These are phyloP conservation scores for Hystrix cristata DNA, from an alignment of 2,113 vertebrate genomes.

Conservation along the genomic window DNA sequence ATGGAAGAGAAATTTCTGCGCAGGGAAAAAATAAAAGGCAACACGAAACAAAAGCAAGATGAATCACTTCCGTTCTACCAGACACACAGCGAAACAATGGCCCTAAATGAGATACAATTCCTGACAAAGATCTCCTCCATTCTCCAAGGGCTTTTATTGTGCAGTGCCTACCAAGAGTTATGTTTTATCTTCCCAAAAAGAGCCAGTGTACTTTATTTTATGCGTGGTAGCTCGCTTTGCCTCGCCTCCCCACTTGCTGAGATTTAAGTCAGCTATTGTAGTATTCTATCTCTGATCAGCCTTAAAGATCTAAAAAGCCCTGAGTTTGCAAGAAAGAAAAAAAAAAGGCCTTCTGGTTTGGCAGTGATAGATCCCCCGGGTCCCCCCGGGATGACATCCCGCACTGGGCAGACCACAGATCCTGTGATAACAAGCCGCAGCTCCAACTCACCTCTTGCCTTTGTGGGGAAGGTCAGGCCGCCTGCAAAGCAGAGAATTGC, in stretches of 20 bases:
- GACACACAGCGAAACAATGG: conserved; percentile 85
- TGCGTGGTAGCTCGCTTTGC: conserved; percentile 61
- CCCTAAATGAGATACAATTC: conserved; percentile 87
- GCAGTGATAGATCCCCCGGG: conserved; percentile 82
- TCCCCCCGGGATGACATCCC: conserved; percentile 79
- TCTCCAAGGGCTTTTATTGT: conserved; percentile 85
- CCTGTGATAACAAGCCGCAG: conserved; percentile 77
- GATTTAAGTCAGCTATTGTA: conserved; percentile 86
- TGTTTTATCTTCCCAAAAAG: conserved; percentile 84
- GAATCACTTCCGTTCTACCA: conserved; percentile 83
- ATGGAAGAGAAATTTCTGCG: conserved; percentile 80
- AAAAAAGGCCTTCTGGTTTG: conserved; percentile 68
- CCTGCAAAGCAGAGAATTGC: conserved; percentile 42
- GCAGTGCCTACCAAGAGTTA: conserved; percentile 71
- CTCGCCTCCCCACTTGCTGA: conserved; percentile 81
- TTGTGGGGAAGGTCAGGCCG: conserved; percentile 77
- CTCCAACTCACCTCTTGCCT: conserved; percentile 70
- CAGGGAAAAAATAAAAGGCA: conserved; percentile 44
- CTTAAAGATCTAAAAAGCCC: conserved; percentile 87
- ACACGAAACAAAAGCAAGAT: conserved; percentile 77
- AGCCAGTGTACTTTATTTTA: conserved; percentile 83
- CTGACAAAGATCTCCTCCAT: conserved; percentile 87
- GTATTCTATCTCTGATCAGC: conserved; percentile 86
- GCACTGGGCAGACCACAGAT: conserved; percentile 75
- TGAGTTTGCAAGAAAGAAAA: conserved; percentile 85